Evolutionary conservation across 2,888 invertebrate genomes (phyloP).

Genomic region (Pollenia griseotomentosa): DNA sequence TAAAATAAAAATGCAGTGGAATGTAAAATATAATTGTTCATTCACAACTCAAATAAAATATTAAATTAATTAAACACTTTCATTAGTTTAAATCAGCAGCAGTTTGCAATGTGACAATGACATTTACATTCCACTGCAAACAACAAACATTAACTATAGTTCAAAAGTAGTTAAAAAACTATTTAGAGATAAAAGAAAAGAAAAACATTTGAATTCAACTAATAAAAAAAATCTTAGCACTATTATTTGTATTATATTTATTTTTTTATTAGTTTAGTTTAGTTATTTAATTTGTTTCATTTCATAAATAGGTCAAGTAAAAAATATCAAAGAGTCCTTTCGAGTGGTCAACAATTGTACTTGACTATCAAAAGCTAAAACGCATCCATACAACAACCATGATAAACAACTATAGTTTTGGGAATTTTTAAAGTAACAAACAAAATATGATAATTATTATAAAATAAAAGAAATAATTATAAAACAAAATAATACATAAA

Average conservation of each 20-base stretch:
- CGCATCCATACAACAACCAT: constrained; percentile 46
- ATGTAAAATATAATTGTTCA: constrained; percentile 13
- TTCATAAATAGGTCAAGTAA: constrained; percentile 53
- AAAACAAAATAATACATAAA: constrained; percentile 35
- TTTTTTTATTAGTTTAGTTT: constrained; percentile 1
- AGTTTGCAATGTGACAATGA: neutral
- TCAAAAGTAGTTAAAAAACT: constrained; percentile 13
- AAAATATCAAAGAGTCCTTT: constrained; percentile 43
- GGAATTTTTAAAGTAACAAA: constrained; percentile 64
- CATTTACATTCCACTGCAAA: neutral
- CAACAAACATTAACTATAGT: neutral
- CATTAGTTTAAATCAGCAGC: neutral
- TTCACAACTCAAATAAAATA: neutral
- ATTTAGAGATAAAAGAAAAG: neutral
- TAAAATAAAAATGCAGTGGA: neutral
- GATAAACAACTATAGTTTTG: constrained; percentile 65
- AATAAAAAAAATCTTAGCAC: constrained; percentile 24
- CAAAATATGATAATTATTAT: constrained; percentile 22
- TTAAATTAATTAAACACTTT: neutral
- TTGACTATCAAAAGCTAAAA: constrained; percentile 41
- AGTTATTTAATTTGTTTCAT: neutral
- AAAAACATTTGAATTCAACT: neutral
- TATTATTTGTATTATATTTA: neutral
- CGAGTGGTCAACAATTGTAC: constrained; percentile 23
- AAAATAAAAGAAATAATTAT: constrained; percentile 27